These are phyloP conservation scores for Atrichornis clamosus DNA, from an alignment of 2,113 vertebrate genomes.

Conservation along the genomic window DNA sequence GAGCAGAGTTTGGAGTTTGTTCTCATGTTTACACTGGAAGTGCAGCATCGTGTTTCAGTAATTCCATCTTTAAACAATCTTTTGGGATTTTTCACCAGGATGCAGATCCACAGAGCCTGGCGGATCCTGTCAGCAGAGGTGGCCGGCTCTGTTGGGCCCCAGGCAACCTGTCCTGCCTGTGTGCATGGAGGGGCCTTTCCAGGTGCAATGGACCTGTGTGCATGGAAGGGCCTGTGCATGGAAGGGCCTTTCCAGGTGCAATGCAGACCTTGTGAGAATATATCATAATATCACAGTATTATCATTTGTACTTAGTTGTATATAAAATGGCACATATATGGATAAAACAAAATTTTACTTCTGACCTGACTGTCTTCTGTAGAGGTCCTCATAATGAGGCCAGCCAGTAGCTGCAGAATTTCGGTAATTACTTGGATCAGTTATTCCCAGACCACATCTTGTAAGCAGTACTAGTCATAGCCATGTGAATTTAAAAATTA, in stretches of 20 bases:
- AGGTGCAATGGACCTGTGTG: not conserved
- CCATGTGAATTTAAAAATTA: not conserved
- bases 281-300: not conserved
- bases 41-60: accelerated
- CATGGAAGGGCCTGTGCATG: accelerated
- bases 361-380: not conserved
- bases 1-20: not conserved
- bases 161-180: not conserved
- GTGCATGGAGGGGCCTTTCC: not conserved
- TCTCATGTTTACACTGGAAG: not conserved
- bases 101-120: not conserved
- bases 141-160: not conserved
- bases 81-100: not conserved
- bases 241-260: not conserved
- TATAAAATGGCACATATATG: accelerated
- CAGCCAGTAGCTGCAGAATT: not conserved
- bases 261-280: not conserved
- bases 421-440: not conserved
- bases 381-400: not conserved
- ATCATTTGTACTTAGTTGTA: not conserved
- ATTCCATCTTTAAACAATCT: not conserved
- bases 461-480: not conserved
- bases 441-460: not conserved
- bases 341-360: not conserved
- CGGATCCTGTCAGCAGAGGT: accelerated